Percentiles rank a stretch among this genome's conserved stretches.
These are phyloP conservation scores for Petrocephalus microphthalmus DNA, from an alignment of 2,113 vertebrate species.

Conservation along the genomic window DNA sequence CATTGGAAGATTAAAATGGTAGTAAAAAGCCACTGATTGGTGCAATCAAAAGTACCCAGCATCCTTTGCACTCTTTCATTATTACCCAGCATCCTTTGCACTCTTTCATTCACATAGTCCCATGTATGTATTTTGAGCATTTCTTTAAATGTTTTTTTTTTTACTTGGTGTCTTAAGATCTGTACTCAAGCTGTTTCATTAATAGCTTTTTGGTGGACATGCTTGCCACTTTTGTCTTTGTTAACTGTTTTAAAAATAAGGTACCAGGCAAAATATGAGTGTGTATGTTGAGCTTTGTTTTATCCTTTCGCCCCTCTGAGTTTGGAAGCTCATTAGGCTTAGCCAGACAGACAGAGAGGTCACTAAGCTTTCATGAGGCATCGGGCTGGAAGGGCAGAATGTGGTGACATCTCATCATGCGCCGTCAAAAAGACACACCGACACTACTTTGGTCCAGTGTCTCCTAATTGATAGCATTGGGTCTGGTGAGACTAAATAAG, in stretches of 20 bases:
- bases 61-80: background rate
- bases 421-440: background rate
- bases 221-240: background rate
- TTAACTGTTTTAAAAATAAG: background rate
- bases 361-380: background rate
- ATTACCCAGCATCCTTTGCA: background rate
- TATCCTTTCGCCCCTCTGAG: background rate
- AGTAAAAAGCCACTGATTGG: background rate
- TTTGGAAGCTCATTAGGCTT: background rate
- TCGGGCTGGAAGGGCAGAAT: background rate
- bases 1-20: background rate
- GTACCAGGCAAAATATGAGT: background rate
- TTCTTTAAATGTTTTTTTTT: background rate
- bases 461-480: background rate
- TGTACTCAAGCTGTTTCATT: background rate
- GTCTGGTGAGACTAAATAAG: background rate
- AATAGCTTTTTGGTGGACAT: background rate
- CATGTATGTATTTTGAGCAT: background rate
- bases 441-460: background rate
- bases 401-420: background rate
- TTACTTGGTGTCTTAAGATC: background rate
- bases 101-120: background rate
- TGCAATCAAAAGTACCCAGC: slow-evolving; percentile 4
- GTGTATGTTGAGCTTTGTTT: background rate
- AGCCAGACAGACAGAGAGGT: background rate